These are phyloP conservation scores for Dermochelys coriacea DNA, from an alignment of 2,797 vertebrate genomes.

Conservation along the genomic window DNA sequence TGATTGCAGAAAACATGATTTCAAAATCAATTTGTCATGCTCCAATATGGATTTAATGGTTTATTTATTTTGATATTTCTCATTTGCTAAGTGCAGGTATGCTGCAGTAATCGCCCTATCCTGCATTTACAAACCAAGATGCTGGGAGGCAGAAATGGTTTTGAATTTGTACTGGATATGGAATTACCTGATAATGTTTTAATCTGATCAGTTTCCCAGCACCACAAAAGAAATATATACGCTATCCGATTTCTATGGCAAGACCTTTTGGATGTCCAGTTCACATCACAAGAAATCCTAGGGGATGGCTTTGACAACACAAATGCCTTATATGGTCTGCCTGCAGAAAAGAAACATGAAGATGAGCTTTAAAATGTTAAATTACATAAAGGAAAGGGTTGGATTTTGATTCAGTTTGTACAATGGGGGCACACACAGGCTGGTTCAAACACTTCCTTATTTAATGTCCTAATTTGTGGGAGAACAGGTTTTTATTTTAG, in stretches of 20 bases:
- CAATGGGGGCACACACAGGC: not conserved
- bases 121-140: slow-evolving; percentile 54
- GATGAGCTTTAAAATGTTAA: not conserved
- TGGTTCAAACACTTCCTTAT: not conserved
- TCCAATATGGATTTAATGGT: slow-evolving; percentile 76
- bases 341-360: not conserved
- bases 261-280: not conserved
- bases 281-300: not conserved
- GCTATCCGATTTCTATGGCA: not conserved
- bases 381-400: not conserved
- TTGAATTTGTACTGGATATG: slow-evolving; percentile 33
- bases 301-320: not conserved
- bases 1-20: slow-evolving; percentile 77
- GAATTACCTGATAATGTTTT: slow-evolving; percentile 54
- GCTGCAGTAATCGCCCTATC: slow-evolving; percentile 62
- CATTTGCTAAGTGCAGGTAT: slow-evolving; percentile 75
- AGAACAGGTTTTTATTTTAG: not conserved
- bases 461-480: not conserved
- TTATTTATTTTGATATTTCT: slow-evolving; percentile 79
- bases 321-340: not conserved
- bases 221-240: not conserved
- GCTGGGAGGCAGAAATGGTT: slow-evolving; percentile 55
- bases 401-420: not conserved
- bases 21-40: slow-evolving; percentile 78
- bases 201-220: slow-evolving; percentile 19